A percentile compares a stretch with the other conserved stretches of the same genome.
These are phyloP conservation scores for Plectropomus leopardus DNA, from an alignment of 2,113 vertebrate species.

Conservation along the genomic window DNA sequence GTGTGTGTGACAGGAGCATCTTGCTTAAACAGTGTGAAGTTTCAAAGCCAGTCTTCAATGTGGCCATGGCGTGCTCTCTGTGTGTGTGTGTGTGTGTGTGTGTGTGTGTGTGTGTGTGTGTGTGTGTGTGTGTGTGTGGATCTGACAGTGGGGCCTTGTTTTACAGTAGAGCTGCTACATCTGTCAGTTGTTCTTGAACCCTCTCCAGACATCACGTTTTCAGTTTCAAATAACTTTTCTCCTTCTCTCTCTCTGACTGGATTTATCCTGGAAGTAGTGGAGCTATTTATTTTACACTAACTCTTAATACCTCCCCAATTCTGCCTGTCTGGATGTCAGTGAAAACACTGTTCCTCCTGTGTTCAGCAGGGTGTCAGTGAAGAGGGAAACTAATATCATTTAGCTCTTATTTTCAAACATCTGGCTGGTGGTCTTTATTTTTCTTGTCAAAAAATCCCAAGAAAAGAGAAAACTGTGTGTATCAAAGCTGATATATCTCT, in stretches of 20 bases:
- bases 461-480: background rate
- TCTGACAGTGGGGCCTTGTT: constrained; percentile 72
- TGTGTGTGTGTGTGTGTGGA: background rate
- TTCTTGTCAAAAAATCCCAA: background rate
- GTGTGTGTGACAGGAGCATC: constrained; percentile 4
- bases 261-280: constrained; percentile 68
- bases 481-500: background rate
- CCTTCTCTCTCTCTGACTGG: constrained; percentile 15
- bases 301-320: constrained; percentile 56
- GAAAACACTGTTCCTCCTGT: constrained; percentile 56
- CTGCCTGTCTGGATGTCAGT: constrained; percentile 28
- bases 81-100: background rate
- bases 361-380: constrained; percentile 10
- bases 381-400: background rate
- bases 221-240: constrained; percentile 45
- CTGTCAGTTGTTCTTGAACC: constrained; percentile 72
- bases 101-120: background rate
- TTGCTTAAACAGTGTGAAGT: constrained; percentile 16
- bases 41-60: background rate
- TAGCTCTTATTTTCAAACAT: background rate
- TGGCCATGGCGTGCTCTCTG: background rate
- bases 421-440: background rate
- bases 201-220: constrained; percentile 73
- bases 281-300: constrained; percentile 69
- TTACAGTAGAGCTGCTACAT: constrained; percentile 55